phyloP scores from a whole-genome alignment of 2,888 invertebrate species.

The Polia nebulosa region DNA sequence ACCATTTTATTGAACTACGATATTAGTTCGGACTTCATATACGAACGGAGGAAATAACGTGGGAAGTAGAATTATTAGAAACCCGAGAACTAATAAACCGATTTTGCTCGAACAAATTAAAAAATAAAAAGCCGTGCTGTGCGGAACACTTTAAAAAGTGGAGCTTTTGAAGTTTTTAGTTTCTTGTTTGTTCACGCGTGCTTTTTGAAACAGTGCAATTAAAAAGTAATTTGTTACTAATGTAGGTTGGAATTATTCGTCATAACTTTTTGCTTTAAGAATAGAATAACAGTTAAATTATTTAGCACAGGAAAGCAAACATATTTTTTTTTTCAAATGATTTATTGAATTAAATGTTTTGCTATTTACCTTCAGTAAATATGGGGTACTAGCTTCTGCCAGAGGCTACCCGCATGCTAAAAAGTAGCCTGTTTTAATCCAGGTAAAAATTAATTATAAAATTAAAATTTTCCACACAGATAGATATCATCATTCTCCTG shows the following conservation, averaged over 20 bases:
- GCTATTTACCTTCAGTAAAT: background rate
- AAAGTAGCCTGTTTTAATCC: too few species aligned
- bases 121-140: slow-evolving; percentile 33
- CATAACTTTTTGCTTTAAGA: slow-evolving; percentile 11
- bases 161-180: slow-evolving; percentile 13
- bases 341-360: background rate
- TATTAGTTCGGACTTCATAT: slow-evolving; percentile 50
- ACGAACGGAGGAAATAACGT: slow-evolving; percentile 40
- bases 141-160: slow-evolving; percentile 25
- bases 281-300: background rate
- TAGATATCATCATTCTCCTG: too few species aligned
- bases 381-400: background rate
- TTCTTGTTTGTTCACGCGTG: slow-evolving; percentile 35
- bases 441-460: too few species aligned
- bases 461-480: too few species aligned
- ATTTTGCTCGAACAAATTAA: slow-evolving; percentile 57
- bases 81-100: slow-evolving; percentile 57
- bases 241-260: background rate
- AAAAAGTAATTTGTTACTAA: slow-evolving; percentile 25
- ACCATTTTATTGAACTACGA: slow-evolving; percentile 41
- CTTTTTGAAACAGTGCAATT: slow-evolving; percentile 18
- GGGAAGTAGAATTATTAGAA: slow-evolving; percentile 61
- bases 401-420: too few species aligned
- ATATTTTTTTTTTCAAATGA: background rate
- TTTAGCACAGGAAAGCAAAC: background rate